Evolutionary conservation across 1,140 invertebrate species (phyloP).

Genomic region (Heliothis subflexa): DNA sequence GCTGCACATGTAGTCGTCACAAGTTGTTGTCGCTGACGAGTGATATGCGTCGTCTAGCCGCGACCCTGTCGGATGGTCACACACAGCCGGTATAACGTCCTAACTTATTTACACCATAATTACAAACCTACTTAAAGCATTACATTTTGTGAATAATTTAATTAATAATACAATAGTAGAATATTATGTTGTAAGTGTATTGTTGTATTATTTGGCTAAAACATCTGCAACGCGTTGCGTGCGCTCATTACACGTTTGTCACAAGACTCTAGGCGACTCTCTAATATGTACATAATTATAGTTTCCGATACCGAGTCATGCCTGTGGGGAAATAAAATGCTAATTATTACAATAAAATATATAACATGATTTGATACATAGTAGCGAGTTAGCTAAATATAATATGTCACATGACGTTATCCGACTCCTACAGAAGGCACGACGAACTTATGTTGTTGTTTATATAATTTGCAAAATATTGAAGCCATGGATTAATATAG

Average conservation of each 20-base stretch:
- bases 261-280: background rate
- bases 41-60: no score
- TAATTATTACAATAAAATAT: conserved; percentile 9
- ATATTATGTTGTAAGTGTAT: conserved; percentile 5
- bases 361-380: background rate
- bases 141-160: conserved; percentile 50
- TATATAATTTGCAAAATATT: no score
- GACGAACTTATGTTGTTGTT: background rate
- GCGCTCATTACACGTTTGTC: background rate
- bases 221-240: background rate
- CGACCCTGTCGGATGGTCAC: background rate
- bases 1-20: no score
- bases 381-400: background rate
- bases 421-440: background rate
- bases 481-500: no score
- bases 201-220: conserved; percentile 32
- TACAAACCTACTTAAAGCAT: conserved; percentile 52
- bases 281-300: background rate
- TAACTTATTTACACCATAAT: conserved; percentile 47
- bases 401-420: background rate
- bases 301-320: background rate
- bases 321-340: conserved; percentile 1
- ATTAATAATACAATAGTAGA: conserved; percentile 14
- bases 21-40: no score
- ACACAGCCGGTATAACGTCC: conserved; percentile 3